Conservation (phyloP, 2,888 invertebrate genomes). For the Drosophila nr. medialis region DNA sequence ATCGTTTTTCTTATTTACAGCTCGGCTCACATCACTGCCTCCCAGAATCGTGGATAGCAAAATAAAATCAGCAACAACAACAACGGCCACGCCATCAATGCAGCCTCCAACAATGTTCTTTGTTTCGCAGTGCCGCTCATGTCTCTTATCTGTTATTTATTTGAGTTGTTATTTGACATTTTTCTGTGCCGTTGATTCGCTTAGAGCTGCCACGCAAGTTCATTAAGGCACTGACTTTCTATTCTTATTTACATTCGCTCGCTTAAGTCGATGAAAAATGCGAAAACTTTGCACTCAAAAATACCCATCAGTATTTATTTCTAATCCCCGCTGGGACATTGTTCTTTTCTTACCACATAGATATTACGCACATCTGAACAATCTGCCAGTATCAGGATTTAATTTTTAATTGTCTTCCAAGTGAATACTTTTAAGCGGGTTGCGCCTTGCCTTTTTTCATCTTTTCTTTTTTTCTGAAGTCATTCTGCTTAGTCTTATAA, state of each 20-base stretch:
- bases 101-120: conserved; percentile 30
- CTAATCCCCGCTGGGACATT: conserved; percentile 1
- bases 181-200: conserved; percentile 69
- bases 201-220: conserved; percentile 38
- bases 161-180: conserved; percentile 72
- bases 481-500: neutral
- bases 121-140: conserved; percentile 36
- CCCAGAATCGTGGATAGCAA: conserved; percentile 31
- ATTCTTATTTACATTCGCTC: conserved; percentile 59
- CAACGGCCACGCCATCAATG: conserved; percentile 8
- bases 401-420: conserved; percentile 65
- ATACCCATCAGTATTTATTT: conserved; percentile 36
- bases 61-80: conserved; percentile 35
- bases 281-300: conserved; percentile 65
- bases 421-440: conserved; percentile 50
- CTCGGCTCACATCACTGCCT: conserved; percentile 62
- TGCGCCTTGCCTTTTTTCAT: conserved; percentile 16
- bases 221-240: conserved; percentile 52
- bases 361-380: conserved; percentile 49
- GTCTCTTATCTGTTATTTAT: conserved; percentile 71
- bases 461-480: conserved; percentile 6
- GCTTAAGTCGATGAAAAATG: conserved; percentile 71
- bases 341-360: conserved; percentile 21
- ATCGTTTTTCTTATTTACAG: conserved; percentile 64
- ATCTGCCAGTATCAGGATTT: conserved; percentile 34